phyloP scores from a whole-genome alignment of 2,888 invertebrate species.

The Chymomyza procnemis region DNA sequence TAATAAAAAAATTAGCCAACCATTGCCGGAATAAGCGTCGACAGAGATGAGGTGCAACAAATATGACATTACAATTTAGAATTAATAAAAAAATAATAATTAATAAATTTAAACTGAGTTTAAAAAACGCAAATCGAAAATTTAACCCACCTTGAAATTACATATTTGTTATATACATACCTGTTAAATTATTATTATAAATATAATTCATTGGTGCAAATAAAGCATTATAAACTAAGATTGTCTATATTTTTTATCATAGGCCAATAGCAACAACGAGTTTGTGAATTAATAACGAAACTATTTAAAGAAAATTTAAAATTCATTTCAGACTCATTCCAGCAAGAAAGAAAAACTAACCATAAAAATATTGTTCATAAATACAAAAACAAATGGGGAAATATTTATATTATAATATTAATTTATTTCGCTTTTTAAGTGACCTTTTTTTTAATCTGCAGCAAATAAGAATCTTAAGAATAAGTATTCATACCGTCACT shows the following conservation, averaged over 20 bases:
- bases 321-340: too few species aligned
- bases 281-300: neutral
- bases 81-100: conserved; percentile 45
- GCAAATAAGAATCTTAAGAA: too few species aligned
- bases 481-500: too few species aligned
- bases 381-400: too few species aligned
- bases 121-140: conserved; percentile 74
- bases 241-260: neutral
- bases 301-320: neutral
- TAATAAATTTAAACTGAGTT: conserved; percentile 64
- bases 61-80: conserved; percentile 40
- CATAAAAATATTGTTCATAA: too few species aligned
- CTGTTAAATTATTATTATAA: conserved; percentile 71
- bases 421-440: too few species aligned
- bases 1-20: conserved; percentile 61
- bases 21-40: conserved; percentile 64
- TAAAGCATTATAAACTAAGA: conserved; percentile 60
- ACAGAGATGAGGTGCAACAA: conserved; percentile 36
- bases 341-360: too few species aligned
- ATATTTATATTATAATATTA: too few species aligned
- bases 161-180: conserved; percentile 76
- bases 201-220: conserved; percentile 65
- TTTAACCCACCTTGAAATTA: conserved; percentile 77
- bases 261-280: neutral
- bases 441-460: too few species aligned